Conservation (phyloP, 2,797 vertebrate genomes). For the Pseudomugil gertrudae region DNA sequence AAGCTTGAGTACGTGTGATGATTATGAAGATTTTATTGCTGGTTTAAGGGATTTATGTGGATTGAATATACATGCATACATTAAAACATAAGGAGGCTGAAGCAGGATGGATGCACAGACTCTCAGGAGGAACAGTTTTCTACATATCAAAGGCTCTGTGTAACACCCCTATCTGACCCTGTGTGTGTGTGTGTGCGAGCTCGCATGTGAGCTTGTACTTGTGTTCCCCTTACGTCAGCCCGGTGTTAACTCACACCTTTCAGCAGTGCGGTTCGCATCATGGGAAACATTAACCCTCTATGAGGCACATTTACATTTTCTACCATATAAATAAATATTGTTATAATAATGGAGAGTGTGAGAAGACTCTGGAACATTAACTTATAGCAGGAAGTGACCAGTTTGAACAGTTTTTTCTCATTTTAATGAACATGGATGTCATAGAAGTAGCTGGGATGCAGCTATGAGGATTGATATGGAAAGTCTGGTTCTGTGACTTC, state of each 20-base stretch:
- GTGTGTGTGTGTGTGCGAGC: constrained; percentile 38
- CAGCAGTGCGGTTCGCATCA: constrained; percentile 43
- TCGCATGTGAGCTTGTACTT: constrained; percentile 33
- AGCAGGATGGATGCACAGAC: constrained; percentile 13
- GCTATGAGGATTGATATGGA: no score
- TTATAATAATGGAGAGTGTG: no score
- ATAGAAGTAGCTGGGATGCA: no score
- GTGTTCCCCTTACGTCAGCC: constrained; percentile 42
- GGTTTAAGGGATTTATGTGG: constrained; percentile 25
- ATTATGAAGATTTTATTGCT: constrained; percentile 13
- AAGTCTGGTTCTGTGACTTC: no score
- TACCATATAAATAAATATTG: no score
- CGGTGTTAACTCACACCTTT: constrained; percentile 64
- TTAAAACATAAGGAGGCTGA: constrained; percentile 26
- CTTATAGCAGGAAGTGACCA: no score
- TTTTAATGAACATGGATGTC: no score
- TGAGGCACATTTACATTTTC: no score
- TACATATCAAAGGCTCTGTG: constrained; percentile 76
- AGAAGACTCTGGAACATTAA: no score
- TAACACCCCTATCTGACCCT: constrained; percentile 46
- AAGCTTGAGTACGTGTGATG: constrained; percentile 18
- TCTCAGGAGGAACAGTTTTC: constrained; percentile 60
- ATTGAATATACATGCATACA: constrained; percentile 26
- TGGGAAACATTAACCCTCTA: constrained; percentile 16
- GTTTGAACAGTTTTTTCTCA: no score